phyloP scores from a whole-genome alignment of 2,888 invertebrate species.

The Ectemnius continuus region DNA sequence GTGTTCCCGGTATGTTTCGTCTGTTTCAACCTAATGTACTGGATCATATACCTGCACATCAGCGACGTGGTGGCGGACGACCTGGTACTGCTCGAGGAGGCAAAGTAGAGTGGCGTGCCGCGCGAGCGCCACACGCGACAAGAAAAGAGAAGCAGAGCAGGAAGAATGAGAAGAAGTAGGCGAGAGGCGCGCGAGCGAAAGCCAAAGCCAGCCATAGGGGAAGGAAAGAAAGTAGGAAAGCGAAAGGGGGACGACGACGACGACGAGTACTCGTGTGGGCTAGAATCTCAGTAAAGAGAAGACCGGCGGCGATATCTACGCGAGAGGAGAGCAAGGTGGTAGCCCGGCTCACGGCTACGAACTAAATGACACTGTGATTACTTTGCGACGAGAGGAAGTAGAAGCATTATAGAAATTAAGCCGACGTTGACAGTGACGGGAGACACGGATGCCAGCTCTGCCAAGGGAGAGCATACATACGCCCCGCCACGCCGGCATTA shows the following conservation, averaged over 20 bases:
- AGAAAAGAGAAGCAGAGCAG: background rate
- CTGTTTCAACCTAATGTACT: slow-evolving; percentile 99
- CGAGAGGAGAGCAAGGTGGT: slow-evolving; percentile 17
- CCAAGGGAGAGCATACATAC: background rate
- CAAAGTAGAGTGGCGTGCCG: slow-evolving; percentile 66
- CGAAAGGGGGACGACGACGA: slow-evolving; percentile 17
- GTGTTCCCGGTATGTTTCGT: slow-evolving; percentile 99
- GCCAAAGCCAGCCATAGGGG: background rate
- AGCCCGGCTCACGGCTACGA: slow-evolving; percentile 14
- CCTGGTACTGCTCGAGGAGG: slow-evolving; percentile 82
- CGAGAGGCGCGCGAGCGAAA: slow-evolving; percentile 21
- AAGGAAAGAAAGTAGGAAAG: slow-evolving; percentile 20
- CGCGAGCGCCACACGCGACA: slow-evolving; percentile 31
- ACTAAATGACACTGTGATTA: slow-evolving; percentile 49
- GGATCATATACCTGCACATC: slow-evolving; percentile 98
- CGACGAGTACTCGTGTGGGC: slow-evolving; percentile 11
- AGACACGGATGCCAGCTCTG: slow-evolving; percentile 5
- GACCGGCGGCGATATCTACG: slow-evolving; percentile 11
- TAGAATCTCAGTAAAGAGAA: no score
- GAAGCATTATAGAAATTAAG: slow-evolving; percentile 35
- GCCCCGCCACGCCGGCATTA: background rate
- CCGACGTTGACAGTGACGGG: slow-evolving; percentile 1
- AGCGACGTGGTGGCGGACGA: slow-evolving; percentile 97
- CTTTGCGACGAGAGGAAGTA: slow-evolving; percentile 28
- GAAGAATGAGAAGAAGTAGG: slow-evolving; percentile 34